Percentiles rank a stretch among this genome's conserved stretches.
Evolutionary conservation across 2,888 invertebrate genomes (phyloP).

Genomic region (Spilosoma lubricipeda): DNA sequence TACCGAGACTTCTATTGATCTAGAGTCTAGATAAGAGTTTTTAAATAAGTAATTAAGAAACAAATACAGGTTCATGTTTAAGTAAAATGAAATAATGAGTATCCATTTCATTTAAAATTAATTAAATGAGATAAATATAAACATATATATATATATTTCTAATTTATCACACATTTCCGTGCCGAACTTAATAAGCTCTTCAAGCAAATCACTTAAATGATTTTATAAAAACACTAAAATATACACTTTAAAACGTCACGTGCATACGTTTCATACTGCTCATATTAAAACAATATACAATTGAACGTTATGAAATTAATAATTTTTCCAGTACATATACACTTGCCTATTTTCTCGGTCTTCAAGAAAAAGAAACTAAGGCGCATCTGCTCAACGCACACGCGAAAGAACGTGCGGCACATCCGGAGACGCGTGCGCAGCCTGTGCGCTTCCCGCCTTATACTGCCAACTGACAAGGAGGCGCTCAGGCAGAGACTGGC

Average conservation of each 20-base stretch:
- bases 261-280: constrained; percentile 6
- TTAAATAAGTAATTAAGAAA: not conserved
- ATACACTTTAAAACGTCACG: constrained; percentile 16
- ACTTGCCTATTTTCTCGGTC: constrained; percentile 75
- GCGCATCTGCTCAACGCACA: constrained; percentile 70
- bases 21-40: not conserved
- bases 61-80: not conserved
- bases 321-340: constrained; percentile 40
- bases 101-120: not conserved
- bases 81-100: not conserved
- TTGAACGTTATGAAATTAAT: constrained; percentile 30
- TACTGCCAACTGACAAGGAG: constrained; percentile 34
- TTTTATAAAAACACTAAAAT: constrained; percentile 5
- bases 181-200: not conserved
- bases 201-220: constrained; percentile 3
- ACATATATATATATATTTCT: not conserved
- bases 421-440: constrained; percentile 65
- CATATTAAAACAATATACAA: constrained; percentile 21
- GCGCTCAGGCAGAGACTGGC: constrained; percentile 29
- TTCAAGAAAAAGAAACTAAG: constrained; percentile 70
- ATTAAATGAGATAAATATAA: too few relatives aligned
- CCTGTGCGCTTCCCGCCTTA: constrained; percentile 57
- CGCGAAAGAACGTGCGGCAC: constrained; percentile 69
- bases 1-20: not conserved
- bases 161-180: not conserved